Conservation (phyloP, 2,888 invertebrate species). For the Lutraria lutraria region DNA sequence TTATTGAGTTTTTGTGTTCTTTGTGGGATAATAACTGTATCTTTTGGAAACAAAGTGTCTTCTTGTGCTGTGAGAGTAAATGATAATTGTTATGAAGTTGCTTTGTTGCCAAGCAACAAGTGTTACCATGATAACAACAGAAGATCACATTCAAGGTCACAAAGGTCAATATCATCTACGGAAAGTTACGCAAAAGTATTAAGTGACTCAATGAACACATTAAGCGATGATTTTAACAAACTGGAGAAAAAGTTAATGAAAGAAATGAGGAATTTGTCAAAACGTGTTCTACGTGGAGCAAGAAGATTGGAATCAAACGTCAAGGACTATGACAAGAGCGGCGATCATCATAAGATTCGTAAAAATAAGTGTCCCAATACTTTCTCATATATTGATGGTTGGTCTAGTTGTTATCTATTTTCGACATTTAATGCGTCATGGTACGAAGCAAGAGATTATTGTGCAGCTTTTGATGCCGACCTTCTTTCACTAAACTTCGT, state of each 20-base stretch:
- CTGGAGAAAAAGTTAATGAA: constrained; percentile 71
- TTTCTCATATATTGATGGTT: constrained; percentile 77
- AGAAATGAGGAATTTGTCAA: constrained; percentile 67
- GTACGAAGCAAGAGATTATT: constrained; percentile 83
- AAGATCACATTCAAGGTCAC: constrained; percentile 8
- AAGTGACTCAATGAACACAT: constrained; percentile 28
- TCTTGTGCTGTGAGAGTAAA: constrained; percentile 54
- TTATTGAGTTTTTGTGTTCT: background rate
- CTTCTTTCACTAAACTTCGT: constrained; percentile 78
- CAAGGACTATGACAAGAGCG: constrained; percentile 40
- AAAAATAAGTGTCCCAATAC: constrained; percentile 76
- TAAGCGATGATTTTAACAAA: constrained; percentile 56
- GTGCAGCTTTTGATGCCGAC: constrained; percentile 80
- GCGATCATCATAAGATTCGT: constrained; percentile 10
- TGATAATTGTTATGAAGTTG: constrained; percentile 56
- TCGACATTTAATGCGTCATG: constrained; percentile 82
- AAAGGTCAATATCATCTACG: constrained; percentile 22
- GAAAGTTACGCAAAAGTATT: constrained; percentile 9
- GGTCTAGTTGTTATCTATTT: constrained; percentile 81
- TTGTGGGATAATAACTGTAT: background rate
- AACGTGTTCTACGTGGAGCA: constrained; percentile 76
- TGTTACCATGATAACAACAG: constrained; percentile 26
- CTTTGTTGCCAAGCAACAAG: constrained; percentile 54
- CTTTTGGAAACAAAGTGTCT: background rate
- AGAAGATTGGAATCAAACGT: constrained; percentile 74